Evolutionary conservation across 2,888 invertebrate genomes (phyloP), one percentile per base, ranked within the genome.

Genomic region (Epicampocera succincta): DNA sequence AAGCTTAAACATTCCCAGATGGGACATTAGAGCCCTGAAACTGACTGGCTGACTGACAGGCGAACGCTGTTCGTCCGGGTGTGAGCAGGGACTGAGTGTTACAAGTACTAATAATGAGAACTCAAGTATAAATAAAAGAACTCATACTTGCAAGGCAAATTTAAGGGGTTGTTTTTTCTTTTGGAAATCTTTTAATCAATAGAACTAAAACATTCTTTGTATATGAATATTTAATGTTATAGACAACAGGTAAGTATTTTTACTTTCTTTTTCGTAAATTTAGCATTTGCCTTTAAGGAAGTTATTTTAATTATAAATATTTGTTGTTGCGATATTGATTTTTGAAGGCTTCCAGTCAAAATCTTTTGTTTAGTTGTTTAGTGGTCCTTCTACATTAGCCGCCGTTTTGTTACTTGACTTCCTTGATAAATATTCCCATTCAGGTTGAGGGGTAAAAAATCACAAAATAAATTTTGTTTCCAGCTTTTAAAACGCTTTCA

Each of bases 221-320:
- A 33, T 38, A 29, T 19, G 9, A 63, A 54, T 69, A 71, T 13
- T 19, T 5, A 63, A 38, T 11, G 2, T 48, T 71, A 72, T 60
- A 66, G 60, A 71, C 80, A 72, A 72, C 71, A 76, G 80, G 80
- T 76, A 72, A 54, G 38, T 65, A 8, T 54, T 9, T 5, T 54
- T 68, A 29, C 13, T 46, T 46, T n/a, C 46, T 65, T 74, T 74
- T 46, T 33, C 2, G n/a, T 44, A 68, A 21, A 25, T 6, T 6
- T 29, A 11, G 15, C 15, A 21, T 21, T n/a, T 61, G 38, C 44
- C 63, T 33, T n/a, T 9, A 46, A 63, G 63, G n/a, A 63, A 19
- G 17, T 72, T 33, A 11, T 44, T 21, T 38, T 38, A 6, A 66
- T 3, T 17, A 13, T 17, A 68, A 54, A 54, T 38, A 21, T 25